Evolutionary conservation across 2,888 invertebrate species (phyloP).

Genomic region (Arrhopalites spinosus): DNA sequence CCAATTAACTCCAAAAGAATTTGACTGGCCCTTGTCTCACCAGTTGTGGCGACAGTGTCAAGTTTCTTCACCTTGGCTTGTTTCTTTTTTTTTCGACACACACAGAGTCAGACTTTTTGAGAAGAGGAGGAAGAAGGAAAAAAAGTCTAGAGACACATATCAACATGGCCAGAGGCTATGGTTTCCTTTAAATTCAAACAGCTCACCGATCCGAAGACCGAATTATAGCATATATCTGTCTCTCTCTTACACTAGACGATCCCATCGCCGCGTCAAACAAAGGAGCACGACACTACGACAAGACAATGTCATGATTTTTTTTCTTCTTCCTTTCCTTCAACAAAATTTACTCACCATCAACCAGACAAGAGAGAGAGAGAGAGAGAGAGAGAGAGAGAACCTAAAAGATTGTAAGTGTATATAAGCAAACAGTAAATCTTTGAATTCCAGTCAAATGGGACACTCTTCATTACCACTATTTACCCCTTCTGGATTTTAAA

Average conservation of each 20-base stretch:
- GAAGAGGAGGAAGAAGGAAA: background rate
- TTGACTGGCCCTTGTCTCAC: slow-evolving; percentile 56
- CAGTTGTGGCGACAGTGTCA: slow-evolving; percentile 55
- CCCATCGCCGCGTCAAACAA: slow-evolving; percentile 44
- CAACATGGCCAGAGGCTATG: background rate
- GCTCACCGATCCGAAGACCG: slow-evolving; percentile 53
- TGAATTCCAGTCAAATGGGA: background rate
- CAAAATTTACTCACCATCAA: background rate
- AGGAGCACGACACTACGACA: slow-evolving; percentile 35
- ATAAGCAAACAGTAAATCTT: too few species aligned
- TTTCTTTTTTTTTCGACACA: background rate
- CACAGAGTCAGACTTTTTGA: background rate
- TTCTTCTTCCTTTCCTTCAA: slow-evolving; percentile 11
- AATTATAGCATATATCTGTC: slow-evolving; percentile 47
- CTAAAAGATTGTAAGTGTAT: too few species aligned
- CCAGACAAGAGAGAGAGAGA: background rate
- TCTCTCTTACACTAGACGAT: slow-evolving; percentile 47
- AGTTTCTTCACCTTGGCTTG: slow-evolving; percentile 43
- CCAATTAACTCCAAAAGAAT: slow-evolving; percentile 57
- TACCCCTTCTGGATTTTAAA: slow-evolving; percentile 20
- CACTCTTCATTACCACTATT: slow-evolving; percentile 30
- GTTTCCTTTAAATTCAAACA: slow-evolving; percentile 34
- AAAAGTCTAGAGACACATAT: background rate
- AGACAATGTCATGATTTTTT: slow-evolving; percentile 34
- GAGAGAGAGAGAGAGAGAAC: background rate